Evolutionary conservation across 2,113 vertebrate species (phyloP).

Genomic region (Tricholaema leucomelas): DNA sequence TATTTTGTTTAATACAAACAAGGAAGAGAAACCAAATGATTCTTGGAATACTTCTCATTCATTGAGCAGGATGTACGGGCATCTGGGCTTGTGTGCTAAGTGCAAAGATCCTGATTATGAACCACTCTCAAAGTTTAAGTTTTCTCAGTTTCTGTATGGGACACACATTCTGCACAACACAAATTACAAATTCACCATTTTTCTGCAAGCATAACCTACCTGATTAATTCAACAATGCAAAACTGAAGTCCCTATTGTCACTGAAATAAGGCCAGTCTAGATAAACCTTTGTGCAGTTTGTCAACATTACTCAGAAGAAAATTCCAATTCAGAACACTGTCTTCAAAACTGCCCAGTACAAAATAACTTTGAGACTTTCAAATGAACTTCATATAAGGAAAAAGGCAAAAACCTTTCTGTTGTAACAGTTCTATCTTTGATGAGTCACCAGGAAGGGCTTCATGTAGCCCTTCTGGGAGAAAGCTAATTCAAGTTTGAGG

Average conservation of each 20-base stretch:
- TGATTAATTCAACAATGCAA: not conserved
- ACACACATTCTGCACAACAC: not conserved
- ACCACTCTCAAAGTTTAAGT: not conserved
- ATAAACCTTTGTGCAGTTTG: not conserved
- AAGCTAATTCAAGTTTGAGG: not conserved
- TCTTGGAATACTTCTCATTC: not conserved
- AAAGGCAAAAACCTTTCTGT: not conserved
- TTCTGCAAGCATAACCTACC: not conserved
- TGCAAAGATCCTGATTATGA: accelerated
- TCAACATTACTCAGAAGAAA: not conserved
- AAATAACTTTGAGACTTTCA: not conserved
- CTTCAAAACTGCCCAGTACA: not conserved
- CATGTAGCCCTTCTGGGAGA: not conserved
- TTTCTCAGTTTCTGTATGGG: not conserved
- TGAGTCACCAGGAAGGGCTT: not conserved
- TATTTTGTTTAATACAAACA: not conserved
- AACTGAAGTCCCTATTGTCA: not conserved
- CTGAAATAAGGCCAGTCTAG: not conserved
- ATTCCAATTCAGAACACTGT: not conserved
- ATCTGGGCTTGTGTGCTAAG: not conserved
- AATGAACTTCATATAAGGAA: not conserved
- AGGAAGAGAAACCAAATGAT: not conserved
- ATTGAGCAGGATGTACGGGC: not conserved
- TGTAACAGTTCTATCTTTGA: not conserved
- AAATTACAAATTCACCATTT: not conserved